Percentiles rank a stretch among this genome's conserved stretches.
These are phyloP conservation scores for Apis dorsata DNA, from an alignment of 1,140 invertebrate species.

Conservation along the genomic window DNA sequence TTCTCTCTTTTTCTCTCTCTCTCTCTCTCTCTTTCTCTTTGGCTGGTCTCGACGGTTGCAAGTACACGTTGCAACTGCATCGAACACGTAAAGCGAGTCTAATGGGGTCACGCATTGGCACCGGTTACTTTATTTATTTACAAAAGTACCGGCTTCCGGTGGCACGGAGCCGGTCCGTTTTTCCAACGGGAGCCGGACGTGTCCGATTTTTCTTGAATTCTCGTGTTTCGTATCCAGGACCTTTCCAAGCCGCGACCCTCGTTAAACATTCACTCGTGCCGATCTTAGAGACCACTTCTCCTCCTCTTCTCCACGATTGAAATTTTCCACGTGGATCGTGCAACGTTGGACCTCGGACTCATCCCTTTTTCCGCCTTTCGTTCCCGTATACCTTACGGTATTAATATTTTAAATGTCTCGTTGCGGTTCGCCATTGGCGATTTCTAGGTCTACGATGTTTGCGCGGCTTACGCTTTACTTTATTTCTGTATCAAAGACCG, in stretches of 20 bases:
- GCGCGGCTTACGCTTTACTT: background rate
- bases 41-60: background rate
- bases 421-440: background rate
- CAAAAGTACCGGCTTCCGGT: constrained; percentile 57
- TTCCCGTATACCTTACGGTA: background rate
- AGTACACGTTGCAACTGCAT: constrained; percentile 36
- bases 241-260: constrained; percentile 63
- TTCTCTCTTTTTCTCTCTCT: background rate
- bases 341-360: constrained; percentile 13
- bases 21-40: background rate
- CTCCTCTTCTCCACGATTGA: constrained; percentile 71
- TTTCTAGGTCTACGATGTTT: background rate
- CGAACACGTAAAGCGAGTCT: constrained; percentile 69
- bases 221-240: constrained; percentile 25
- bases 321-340: constrained; percentile 76
- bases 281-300: constrained; percentile 68
- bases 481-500: background rate
- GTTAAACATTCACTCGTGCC: constrained; percentile 79
- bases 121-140: constrained; percentile 75
- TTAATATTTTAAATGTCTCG: constrained; percentile 38
- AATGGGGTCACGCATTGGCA: constrained; percentile 73
- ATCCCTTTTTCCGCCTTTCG: too few species aligned
- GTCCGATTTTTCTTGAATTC: constrained; percentile 46
- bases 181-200: background rate
- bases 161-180: background rate